Percentiles rank a stretch among this genome's conserved stretches.
phyloP scores from a whole-genome alignment of 2,113 vertebrate species.

The Sardina pilchardus region DNA sequence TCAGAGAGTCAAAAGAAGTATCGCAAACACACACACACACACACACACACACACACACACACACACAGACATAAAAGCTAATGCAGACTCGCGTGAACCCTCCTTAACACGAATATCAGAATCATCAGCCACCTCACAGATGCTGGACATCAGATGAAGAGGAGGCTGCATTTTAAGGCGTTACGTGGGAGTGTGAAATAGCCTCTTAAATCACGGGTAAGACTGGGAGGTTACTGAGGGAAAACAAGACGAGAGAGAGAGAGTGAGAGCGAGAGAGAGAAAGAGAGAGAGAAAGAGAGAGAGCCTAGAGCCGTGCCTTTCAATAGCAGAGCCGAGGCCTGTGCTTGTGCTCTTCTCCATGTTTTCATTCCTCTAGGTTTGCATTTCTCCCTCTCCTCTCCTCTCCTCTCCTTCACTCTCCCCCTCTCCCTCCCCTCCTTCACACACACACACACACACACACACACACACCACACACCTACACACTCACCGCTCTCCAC shows the following conservation, averaged over 20 bases:
- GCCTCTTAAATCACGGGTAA: slow-evolving; percentile 1
- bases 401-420: not conserved
- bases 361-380: slow-evolving; percentile 6
- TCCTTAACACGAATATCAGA: not conserved
- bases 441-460: not conserved
- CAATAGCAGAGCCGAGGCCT: not conserved
- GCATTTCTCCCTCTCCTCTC: not conserved
- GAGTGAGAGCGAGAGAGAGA: not conserved
- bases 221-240: not conserved
- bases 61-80: not conserved
- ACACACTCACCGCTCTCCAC: slow-evolving; percentile 32
- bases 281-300: not conserved
- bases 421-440: not conserved
- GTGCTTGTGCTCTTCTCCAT: not conserved
- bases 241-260: not conserved
- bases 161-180: not conserved
- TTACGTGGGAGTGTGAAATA: not conserved
- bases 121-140: not conserved
- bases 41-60: not conserved
- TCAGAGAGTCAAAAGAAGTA: not conserved
- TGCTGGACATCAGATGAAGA: not conserved
- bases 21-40: not conserved
- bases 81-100: not conserved
- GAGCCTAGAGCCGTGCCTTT: not conserved
- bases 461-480: not conserved